A percentile compares a stretch with the other conserved stretches of the same genome.
phyloP scores from a whole-genome alignment of 1,140 invertebrate species.

The Drosophila trapezifrons region DNA sequence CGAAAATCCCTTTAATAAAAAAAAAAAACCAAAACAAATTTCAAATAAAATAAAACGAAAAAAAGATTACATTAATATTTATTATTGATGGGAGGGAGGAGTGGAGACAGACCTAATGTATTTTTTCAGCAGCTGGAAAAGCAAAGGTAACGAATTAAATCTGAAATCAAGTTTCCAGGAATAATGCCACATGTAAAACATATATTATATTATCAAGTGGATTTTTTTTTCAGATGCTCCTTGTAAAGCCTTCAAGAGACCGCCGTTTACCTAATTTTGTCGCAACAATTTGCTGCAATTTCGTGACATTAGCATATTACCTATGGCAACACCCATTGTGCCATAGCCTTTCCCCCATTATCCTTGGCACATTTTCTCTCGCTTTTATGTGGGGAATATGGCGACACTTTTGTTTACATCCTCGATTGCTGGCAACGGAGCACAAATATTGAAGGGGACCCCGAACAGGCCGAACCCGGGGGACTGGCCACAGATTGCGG shows the following conservation, averaged over 20 bases:
- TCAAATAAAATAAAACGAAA: slow-evolving; percentile 36
- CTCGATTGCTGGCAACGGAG: slow-evolving; percentile 15
- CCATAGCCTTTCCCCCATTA: background rate
- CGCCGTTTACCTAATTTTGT: too few species aligned
- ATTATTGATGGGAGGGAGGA: background rate
- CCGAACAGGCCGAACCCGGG: background rate
- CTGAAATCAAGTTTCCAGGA: background rate
- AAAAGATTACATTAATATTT: slow-evolving; percentile 8
- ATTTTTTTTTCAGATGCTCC: too few species aligned
- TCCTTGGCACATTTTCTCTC: background rate
- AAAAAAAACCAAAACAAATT: slow-evolving; percentile 20
- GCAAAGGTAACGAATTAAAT: too few species aligned
- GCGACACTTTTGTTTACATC: slow-evolving; percentile 58
- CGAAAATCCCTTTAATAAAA: slow-evolving; percentile 27
- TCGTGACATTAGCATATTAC: slow-evolving; percentile 50
- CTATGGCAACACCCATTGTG: slow-evolving; percentile 15
- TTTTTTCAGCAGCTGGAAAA: slow-evolving; percentile 1
- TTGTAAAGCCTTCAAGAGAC: too few species aligned
- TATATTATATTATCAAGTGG: background rate
- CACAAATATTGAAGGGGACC: slow-evolving; percentile 28
- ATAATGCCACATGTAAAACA: background rate
- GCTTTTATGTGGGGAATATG: slow-evolving; percentile 25
- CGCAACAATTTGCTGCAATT: slow-evolving; percentile 46
- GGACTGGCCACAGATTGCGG: slow-evolving; percentile 32
- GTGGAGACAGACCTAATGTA: background rate